Evolutionary conservation across 2,797 vertebrate genomes (phyloP).

Genomic region (Luscinia megarhynchos): DNA sequence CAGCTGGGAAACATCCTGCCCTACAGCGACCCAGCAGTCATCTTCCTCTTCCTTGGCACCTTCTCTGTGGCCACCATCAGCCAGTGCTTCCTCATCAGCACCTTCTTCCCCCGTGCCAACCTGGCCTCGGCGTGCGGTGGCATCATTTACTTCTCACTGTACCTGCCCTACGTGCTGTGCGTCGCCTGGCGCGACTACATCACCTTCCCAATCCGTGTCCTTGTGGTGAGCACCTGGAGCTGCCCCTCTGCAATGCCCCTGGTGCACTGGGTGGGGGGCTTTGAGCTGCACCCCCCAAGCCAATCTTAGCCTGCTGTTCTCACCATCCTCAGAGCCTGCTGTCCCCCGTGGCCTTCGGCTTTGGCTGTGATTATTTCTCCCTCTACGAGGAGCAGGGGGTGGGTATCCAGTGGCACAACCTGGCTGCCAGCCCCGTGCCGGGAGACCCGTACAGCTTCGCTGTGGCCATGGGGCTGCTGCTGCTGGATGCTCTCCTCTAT

Average conservation of each 20-base stretch:
- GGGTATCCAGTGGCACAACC: slow-evolving; percentile 90
- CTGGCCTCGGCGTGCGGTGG: slow-evolving; percentile 89
- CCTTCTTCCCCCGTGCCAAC: slow-evolving; percentile 89
- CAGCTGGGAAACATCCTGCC: slow-evolving; percentile 90
- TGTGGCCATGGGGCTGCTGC: slow-evolving; percentile 81
- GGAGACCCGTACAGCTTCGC: slow-evolving; percentile 87
- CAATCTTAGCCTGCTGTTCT: fast-evolving
- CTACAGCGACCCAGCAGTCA: slow-evolving; percentile 84
- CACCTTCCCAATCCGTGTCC: slow-evolving; percentile 75
- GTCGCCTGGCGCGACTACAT: slow-evolving; percentile 88
- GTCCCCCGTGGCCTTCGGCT: slow-evolving; percentile 92
- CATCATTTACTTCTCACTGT: slow-evolving; percentile 88
- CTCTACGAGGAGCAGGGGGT: slow-evolving; percentile 91
- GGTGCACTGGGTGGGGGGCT: fast-evolving
- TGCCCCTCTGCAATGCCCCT: fast-evolving
- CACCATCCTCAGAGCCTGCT: slow-evolving; percentile 83
- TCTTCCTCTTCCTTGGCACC: slow-evolving; percentile 87
- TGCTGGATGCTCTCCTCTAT: slow-evolving; percentile 85
- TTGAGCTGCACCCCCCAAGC: neutral
- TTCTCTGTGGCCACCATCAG: slow-evolving; percentile 91
- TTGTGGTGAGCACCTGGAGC: slow-evolving; percentile 73
- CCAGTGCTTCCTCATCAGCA: slow-evolving; percentile 92
- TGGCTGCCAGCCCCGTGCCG: slow-evolving; percentile 79
- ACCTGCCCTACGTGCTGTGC: slow-evolving; percentile 89
- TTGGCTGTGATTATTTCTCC: slow-evolving; percentile 91